Evolutionary conservation across 2,797 vertebrate genomes (phyloP).

Genomic region (Cirrhinus molitorella): DNA sequence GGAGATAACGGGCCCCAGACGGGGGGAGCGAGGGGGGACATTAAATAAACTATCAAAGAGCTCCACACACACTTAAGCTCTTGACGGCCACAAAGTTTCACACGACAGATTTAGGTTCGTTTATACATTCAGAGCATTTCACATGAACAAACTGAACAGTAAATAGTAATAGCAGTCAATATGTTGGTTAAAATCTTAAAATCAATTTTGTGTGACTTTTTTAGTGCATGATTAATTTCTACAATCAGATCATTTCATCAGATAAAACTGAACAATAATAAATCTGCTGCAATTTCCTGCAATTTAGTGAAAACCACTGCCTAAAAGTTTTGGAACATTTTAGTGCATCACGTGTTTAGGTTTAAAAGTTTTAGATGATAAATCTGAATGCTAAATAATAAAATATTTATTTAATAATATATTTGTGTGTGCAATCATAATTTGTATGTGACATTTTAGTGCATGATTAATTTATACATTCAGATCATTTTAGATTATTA

Average conservation of each 20-base stretch:
- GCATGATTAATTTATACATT: background rate
- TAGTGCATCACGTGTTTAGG: background rate
- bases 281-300: background rate
- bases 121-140: background rate
- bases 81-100: background rate
- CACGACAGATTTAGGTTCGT: background rate
- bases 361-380: too few species aligned
- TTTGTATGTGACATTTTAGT: background rate
- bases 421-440: background rate
- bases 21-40: constrained; percentile 52
- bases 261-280: too few species aligned
- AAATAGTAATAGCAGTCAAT: too few species aligned
- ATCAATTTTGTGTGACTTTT: too few species aligned
- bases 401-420: too few species aligned
- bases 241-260: background rate
- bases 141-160: too few species aligned
- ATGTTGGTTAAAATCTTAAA: too few species aligned
- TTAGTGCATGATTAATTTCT: too few species aligned
- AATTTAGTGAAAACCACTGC: background rate
- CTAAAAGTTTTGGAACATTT: too few species aligned
- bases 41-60: constrained; percentile 64
- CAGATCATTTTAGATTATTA: background rate
- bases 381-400: too few species aligned
- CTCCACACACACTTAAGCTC: background rate
- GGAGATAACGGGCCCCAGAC: constrained; percentile 78